These are phyloP conservation scores for Lamellibrachia columna DNA, from an alignment of 2,888 invertebrate genomes.

Conservation along the genomic window DNA sequence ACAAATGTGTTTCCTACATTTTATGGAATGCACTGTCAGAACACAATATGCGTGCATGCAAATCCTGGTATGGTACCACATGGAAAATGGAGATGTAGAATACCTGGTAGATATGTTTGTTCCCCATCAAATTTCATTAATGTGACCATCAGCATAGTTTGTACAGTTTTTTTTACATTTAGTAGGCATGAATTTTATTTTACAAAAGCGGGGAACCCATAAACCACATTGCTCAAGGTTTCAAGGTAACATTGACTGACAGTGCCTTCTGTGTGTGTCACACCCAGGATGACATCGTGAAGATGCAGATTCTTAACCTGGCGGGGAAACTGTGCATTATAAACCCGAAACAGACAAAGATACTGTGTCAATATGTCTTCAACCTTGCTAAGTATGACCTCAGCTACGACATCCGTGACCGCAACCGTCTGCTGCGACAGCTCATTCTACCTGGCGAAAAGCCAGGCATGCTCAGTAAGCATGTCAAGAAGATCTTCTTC, in stretches of 20 bases:
- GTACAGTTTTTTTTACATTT: too few species aligned
- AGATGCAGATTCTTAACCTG: constrained; percentile 92
- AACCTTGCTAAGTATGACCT: constrained; percentile 94
- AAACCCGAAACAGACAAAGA: constrained; percentile 84
- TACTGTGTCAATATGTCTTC: constrained; percentile 92
- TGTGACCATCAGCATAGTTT: too few species aligned
- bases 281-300: constrained; percentile 87
- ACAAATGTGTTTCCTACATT: too few species aligned
- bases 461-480: constrained; percentile 71
- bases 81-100: too few species aligned
- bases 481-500: constrained; percentile 86
- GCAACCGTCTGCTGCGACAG: constrained; percentile 87
- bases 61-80: too few species aligned
- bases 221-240: neutral
- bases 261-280: neutral
- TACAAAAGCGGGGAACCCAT: too few species aligned
- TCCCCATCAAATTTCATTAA: too few species aligned
- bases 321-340: constrained; percentile 92
- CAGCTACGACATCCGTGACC: constrained; percentile 96
- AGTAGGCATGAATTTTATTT: too few species aligned
- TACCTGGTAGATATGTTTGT: too few species aligned
- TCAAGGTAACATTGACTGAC: neutral
- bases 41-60: too few species aligned
- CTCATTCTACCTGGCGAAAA: constrained; percentile 74
- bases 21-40: too few species aligned